Conservation (phyloP, 2,113 vertebrate species). For the Pontoporia blainvillei region DNA sequence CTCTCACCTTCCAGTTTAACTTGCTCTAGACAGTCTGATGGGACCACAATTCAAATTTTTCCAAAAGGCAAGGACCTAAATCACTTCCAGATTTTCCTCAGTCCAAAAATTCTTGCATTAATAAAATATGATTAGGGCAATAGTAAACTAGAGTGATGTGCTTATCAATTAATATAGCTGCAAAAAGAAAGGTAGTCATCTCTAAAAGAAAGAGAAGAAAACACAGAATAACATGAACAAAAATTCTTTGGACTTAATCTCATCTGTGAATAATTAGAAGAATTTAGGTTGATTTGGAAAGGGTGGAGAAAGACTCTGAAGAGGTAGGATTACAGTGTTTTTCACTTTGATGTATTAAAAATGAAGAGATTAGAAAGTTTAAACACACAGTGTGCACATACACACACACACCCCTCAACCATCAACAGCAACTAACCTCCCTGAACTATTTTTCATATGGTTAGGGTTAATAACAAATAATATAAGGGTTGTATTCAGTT, state of each 20-base stretch:
- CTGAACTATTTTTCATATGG: neutral
- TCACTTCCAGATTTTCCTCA: constrained; percentile 48
- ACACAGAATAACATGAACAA: neutral
- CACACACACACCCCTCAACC: neutral
- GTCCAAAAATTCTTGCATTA: constrained; percentile 20
- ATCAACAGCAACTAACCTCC: neutral
- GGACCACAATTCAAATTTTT: constrained; percentile 39
- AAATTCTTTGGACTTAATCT: neutral
- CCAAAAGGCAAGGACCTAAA: constrained; percentile 37
- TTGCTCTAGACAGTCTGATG: neutral
- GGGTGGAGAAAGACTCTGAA: neutral
- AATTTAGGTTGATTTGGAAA: constrained; percentile 17
- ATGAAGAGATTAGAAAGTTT: constrained; percentile 16
- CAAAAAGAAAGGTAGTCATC: neutral
- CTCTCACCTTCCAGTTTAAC: constrained; percentile 7
- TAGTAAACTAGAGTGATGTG: neutral
- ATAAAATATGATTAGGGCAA: constrained; percentile 25
- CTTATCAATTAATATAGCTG: neutral
- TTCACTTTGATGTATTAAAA: constrained; percentile 46
- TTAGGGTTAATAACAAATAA: neutral
- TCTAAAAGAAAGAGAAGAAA: neutral
- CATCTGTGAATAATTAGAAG: constrained; percentile 50
- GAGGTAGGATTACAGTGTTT: constrained; percentile 41
- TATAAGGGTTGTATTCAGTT: neutral
- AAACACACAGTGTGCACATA: neutral